Conservation (phyloP, 2,888 invertebrate species). For the Epistrophe eligans region DNA sequence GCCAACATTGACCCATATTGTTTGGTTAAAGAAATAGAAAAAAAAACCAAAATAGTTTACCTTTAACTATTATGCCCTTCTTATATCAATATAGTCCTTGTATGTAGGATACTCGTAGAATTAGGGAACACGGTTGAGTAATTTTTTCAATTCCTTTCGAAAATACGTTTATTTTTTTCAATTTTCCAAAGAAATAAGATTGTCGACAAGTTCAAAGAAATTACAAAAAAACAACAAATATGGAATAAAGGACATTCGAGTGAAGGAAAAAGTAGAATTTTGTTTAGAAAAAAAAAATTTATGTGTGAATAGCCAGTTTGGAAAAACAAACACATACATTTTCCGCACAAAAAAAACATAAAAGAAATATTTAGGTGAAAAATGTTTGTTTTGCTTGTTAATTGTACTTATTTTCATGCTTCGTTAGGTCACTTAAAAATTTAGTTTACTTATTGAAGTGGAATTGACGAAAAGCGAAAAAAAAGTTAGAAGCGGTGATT, state of each 20-base stretch:
- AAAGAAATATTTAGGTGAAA: slow-evolving; percentile 41
- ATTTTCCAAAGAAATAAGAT: slow-evolving; percentile 32
- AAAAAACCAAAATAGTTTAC: slow-evolving; percentile 1
- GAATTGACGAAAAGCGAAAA: background rate
- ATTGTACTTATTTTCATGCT: slow-evolving; percentile 20
- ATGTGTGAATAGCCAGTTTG: background rate
- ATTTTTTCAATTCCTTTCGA: slow-evolving; percentile 46
- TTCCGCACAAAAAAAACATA: slow-evolving; percentile 20
- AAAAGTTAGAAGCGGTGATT: background rate
- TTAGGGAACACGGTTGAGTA: slow-evolving; percentile 48
- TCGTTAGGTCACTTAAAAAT: background rate
- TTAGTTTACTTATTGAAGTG: background rate
- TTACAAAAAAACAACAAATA: background rate
- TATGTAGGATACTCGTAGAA: background rate
- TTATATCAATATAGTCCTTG: slow-evolving; percentile 33
- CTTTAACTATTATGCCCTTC: slow-evolving; percentile 18
- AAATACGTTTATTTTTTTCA: background rate
- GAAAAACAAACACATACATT: slow-evolving; percentile 17
- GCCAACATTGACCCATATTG: slow-evolving; percentile 62
- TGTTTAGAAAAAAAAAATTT: slow-evolving; percentile 6
- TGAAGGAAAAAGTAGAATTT: slow-evolving; percentile 42
- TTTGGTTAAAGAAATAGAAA: slow-evolving; percentile 12
- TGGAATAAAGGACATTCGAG: slow-evolving; percentile 50
- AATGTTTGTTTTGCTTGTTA: slow-evolving; percentile 10
- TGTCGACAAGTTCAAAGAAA: slow-evolving; percentile 32